Conservation (phyloP, 2,113 vertebrate genomes). For the Varanus salvator region DNA sequence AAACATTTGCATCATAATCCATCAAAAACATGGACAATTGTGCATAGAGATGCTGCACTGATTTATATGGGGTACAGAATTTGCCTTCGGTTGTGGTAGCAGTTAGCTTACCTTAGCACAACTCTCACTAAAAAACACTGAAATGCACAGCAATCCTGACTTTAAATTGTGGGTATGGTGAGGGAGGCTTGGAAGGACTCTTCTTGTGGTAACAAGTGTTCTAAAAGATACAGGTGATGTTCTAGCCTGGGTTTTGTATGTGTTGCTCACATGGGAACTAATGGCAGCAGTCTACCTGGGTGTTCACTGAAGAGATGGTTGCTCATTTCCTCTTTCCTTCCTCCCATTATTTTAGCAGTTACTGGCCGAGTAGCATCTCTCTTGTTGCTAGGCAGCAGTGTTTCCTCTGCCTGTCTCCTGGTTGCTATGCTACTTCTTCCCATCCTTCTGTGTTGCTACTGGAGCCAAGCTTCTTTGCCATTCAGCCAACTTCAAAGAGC, state of each 20-base stretch:
- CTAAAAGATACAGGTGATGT: neutral
- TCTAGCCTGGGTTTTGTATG: neutral
- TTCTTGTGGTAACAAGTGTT: too few relatives aligned
- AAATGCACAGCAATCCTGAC: neutral
- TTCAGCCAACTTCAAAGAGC: neutral
- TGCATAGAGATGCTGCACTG: neutral
- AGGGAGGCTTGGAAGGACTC: too few relatives aligned
- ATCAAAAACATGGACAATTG: neutral
- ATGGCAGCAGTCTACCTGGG: neutral
- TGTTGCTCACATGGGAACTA: neutral
- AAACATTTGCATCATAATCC: neutral
- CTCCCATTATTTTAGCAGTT: slow-evolving; percentile 23
- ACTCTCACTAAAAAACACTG: neutral
- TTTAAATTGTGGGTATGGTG: neutral
- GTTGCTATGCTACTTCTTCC: slow-evolving; percentile 15
- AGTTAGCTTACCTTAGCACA: neutral
- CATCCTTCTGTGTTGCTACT: neutral
- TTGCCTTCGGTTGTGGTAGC: neutral
- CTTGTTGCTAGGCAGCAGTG: slow-evolving; percentile 48
- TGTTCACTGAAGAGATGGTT: slow-evolving; percentile 18
- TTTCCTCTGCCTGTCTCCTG: neutral
- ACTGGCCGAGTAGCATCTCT: slow-evolving; percentile 2
- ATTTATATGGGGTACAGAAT: neutral
- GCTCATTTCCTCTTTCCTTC: slow-evolving; percentile 8
- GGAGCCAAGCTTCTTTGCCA: neutral